Conservation (phyloP, 2,113 vertebrate genomes). For the Oreochromis niloticus region DNA sequence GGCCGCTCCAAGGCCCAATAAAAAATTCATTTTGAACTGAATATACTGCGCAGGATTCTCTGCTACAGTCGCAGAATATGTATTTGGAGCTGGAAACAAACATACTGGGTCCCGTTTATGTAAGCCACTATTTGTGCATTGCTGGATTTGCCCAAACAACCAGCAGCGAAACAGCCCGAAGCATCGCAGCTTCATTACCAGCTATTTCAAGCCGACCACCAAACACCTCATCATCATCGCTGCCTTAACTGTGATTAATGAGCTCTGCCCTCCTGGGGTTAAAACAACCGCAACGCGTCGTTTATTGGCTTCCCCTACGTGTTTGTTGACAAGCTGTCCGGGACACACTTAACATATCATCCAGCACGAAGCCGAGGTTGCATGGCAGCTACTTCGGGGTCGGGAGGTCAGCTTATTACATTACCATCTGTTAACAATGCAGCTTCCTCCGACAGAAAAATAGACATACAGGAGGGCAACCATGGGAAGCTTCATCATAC, state of each 20-base stretch:
- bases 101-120: background rate
- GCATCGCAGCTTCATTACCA: conserved; percentile 29
- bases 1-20: background rate
- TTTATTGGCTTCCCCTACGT: conserved; percentile 66
- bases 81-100: background rate
- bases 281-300: conserved; percentile 59
- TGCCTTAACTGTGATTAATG: conserved; percentile 67
- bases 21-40: background rate
- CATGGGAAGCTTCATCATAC: conserved; percentile 64
- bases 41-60: accelerated
- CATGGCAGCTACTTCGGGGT: conserved; percentile 56
- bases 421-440: conserved; percentile 74
- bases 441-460: conserved; percentile 66
- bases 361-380: conserved; percentile 59
- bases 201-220: conserved; percentile 54
- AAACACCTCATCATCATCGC: conserved; percentile 69
- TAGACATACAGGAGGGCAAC: conserved; percentile 44
- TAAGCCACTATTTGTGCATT: background rate
- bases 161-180: background rate
- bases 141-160: background rate
- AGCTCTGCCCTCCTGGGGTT: conserved; percentile 58
- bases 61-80: background rate
- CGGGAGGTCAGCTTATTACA: conserved; percentile 75
- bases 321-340: conserved; percentile 85
- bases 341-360: conserved; percentile 79